Conservation (phyloP, 1,140 invertebrate genomes). For the Aphelenchoides avenae region DNA sequence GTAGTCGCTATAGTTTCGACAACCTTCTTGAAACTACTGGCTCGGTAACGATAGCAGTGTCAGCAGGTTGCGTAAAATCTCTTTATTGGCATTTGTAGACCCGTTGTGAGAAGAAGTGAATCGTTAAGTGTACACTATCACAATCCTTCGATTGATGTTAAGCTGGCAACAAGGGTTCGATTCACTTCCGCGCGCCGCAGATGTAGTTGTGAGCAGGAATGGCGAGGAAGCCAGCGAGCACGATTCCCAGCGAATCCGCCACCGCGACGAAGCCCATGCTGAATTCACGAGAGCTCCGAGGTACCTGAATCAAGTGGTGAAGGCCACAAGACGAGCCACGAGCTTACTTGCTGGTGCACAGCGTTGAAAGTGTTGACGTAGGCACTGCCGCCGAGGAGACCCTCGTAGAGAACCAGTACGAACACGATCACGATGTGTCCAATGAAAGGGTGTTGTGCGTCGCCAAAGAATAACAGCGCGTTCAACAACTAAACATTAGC, state of each 20-base stretch:
- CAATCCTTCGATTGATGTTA: no score
- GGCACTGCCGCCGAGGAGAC: slow-evolving; percentile 36
- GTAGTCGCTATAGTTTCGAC: no score
- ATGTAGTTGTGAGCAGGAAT: slow-evolving; percentile 40
- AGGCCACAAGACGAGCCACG: slow-evolving; percentile 12
- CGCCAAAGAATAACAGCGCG: slow-evolving; percentile 42
- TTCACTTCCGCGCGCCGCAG: no score
- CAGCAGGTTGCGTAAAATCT: no score
- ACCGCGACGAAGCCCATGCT: slow-evolving; percentile 37
- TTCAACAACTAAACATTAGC: slow-evolving; percentile 36
- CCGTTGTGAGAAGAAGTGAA: no score
- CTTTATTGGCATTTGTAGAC: no score
- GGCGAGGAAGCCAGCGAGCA: slow-evolving; percentile 37
- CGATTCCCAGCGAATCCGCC: slow-evolving; percentile 40
- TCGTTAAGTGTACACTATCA: no score
- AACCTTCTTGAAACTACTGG: no score
- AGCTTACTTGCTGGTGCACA: slow-evolving; percentile 27
- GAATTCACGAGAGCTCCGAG: slow-evolving; percentile 34
- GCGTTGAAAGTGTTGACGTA: slow-evolving; percentile 44
- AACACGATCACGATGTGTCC: slow-evolving; percentile 50
- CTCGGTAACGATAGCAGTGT: no score
- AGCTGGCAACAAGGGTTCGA: no score
- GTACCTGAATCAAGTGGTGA: slow-evolving; percentile 20
- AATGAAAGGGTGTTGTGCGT: slow-evolving; percentile 41
- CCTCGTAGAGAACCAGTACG: slow-evolving; percentile 37